Conservation (phyloP, 1,140 invertebrate genomes). For the Drosophila pseudoobscura region DNA sequence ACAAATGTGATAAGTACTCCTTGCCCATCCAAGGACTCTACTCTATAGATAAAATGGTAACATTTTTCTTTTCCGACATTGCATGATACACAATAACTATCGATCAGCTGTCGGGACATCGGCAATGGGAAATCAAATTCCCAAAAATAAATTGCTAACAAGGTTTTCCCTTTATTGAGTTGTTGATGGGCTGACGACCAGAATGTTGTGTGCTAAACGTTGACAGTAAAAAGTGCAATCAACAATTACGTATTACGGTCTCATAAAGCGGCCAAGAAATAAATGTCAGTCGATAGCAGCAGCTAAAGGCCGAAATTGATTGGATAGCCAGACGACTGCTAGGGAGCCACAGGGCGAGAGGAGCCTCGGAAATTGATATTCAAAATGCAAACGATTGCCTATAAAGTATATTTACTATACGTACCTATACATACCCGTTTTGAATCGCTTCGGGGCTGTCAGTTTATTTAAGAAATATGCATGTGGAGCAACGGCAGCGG, state of each 20-base stretch:
- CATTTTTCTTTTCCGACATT: conserved; percentile 7
- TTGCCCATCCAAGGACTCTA: too few relatives aligned
- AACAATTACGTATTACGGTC: conserved; percentile 76
- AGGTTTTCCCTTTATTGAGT: conserved; percentile 66
- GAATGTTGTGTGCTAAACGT: conserved; percentile 52
- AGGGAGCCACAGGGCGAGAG: neutral
- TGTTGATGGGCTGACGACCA: conserved; percentile 41
- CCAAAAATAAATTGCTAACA: conserved; percentile 53
- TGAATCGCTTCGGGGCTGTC: conserved; percentile 14
- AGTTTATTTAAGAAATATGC: conserved; percentile 27
- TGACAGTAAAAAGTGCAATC: conserved; percentile 72
- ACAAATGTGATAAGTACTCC: too few relatives aligned
- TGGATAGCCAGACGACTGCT: conserved; percentile 27
- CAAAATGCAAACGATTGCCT: conserved; percentile 74
- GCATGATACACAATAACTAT: conserved; percentile 50
- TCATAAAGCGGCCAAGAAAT: conserved; percentile 78
- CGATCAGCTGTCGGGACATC: conserved; percentile 61
- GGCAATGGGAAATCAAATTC: conserved; percentile 28
- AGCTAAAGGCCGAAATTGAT: conserved; percentile 55
- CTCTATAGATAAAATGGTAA: too few relatives aligned
- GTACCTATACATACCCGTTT: conserved; percentile 14
- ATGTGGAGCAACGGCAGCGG: conserved; percentile 41
- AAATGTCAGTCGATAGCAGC: conserved; percentile 67
- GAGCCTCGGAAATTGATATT: conserved; percentile 67
- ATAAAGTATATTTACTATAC: conserved; percentile 69